Conservation (phyloP, 2,113 vertebrate species). For the Phylloscopus whistleri region DNA sequence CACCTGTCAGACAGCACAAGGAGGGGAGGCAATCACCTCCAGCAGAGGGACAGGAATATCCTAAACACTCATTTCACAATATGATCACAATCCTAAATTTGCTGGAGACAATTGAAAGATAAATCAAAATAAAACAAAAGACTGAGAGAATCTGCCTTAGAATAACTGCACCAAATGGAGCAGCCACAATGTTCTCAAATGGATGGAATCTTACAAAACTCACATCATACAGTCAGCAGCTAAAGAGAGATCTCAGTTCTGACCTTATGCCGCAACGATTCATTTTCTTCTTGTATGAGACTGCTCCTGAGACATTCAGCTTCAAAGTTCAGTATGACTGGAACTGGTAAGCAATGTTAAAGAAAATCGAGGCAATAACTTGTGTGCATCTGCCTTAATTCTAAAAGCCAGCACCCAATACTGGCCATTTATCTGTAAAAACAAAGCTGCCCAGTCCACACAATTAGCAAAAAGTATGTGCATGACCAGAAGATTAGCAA, state of each 20-base stretch:
- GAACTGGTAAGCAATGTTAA: constrained; percentile 86
- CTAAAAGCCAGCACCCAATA: not conserved
- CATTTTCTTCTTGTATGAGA: constrained; percentile 88
- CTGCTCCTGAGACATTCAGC: constrained; percentile 86
- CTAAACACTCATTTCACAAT: not conserved
- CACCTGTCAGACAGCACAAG: not conserved
- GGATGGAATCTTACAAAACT: not conserved
- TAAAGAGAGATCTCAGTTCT: constrained; percentile 16
- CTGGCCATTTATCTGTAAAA: not conserved
- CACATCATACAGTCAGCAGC: not conserved
- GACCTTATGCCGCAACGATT: constrained; percentile 88
- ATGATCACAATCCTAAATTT: not conserved
- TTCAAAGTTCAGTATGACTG: constrained; percentile 91
- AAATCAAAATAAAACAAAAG: not conserved
- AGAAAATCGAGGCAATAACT: constrained; percentile 24
- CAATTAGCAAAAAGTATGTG: not conserved
- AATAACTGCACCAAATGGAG: not conserved
- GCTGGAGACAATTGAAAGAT: not conserved
- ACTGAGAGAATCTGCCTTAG: not conserved
- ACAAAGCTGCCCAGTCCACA: not conserved
- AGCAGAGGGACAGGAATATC: not conserved
- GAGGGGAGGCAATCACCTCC: not conserved
- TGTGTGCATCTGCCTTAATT: not conserved
- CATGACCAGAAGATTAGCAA: not conserved
- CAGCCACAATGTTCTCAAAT: not conserved